Conservation (phyloP, 2,888 invertebrate species). For the Phyllotreta cruciferae region DNA sequence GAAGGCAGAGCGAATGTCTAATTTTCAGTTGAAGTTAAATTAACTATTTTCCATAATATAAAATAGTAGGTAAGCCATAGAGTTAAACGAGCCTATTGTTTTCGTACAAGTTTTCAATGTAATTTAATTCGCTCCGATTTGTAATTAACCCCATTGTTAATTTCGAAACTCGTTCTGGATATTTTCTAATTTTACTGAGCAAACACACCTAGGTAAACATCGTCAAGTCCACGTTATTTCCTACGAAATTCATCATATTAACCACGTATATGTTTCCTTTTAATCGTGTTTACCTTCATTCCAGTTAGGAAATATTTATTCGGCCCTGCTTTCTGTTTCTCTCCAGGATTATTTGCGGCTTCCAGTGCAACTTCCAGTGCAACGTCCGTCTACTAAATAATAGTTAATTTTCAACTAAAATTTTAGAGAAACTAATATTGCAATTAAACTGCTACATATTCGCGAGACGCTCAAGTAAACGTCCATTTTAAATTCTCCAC, state of each 20-base stretch:
- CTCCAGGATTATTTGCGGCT: constrained; percentile 4
- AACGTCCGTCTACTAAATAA: constrained; percentile 5
- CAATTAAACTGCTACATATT: too few relatives aligned
- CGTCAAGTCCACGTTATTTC: constrained; percentile 2
- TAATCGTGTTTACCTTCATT: constrained; percentile 25
- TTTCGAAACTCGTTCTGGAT: too few relatives aligned
- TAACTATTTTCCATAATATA: too few relatives aligned
- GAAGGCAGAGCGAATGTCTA: too few relatives aligned
- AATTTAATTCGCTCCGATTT: too few relatives aligned
- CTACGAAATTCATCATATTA: constrained; percentile 21
- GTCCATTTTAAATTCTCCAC: constrained; percentile 25
- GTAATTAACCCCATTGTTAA: too few relatives aligned
- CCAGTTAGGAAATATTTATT: constrained; percentile 20
- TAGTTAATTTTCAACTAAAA: constrained; percentile 13
- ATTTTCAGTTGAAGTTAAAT: too few relatives aligned
- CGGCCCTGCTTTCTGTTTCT: constrained; percentile 15
- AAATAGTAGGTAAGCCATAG: too few relatives aligned
- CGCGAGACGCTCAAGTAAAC: constrained; percentile 9
- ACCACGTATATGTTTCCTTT: constrained; percentile 11
- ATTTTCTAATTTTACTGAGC: constrained; percentile 5
- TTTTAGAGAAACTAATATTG: too few relatives aligned
- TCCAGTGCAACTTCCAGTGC: constrained; percentile 12
- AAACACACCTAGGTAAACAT: constrained; percentile 15
- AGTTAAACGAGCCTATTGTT: too few relatives aligned
- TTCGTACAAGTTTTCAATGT: too few relatives aligned